Evolutionary conservation across 2,888 invertebrate species (phyloP).

Genomic region (Agonum fuliginosum): DNA sequence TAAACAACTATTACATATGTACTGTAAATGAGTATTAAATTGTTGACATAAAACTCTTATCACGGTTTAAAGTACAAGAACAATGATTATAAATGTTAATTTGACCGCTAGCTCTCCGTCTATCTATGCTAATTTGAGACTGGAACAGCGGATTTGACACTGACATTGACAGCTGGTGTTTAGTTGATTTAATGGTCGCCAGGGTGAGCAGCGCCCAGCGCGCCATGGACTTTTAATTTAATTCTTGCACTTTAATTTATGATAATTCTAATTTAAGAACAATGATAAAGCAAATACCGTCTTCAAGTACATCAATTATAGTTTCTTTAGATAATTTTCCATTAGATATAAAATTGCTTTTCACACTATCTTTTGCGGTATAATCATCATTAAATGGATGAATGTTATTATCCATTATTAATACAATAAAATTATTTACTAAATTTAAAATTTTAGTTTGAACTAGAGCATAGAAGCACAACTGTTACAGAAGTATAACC

Average conservation of each 20-base stretch:
- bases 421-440: background rate
- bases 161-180: background rate
- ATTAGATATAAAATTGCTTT: conserved; percentile 14
- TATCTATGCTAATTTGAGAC: conserved; percentile 28
- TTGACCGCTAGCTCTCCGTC: too few relatives aligned
- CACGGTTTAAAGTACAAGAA: conserved; percentile 44
- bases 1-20: background rate
- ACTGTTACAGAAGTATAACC: background rate
- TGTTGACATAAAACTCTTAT: conserved; percentile 3
- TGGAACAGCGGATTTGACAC: background rate
- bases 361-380: background rate
- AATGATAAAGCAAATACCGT: conserved; percentile 17
- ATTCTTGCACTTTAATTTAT: background rate
- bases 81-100: conserved; percentile 28
- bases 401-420: background rate
- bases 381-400: conserved; percentile 38
- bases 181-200: background rate
- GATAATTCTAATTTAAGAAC: background rate
- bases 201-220: background rate
- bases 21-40: background rate
- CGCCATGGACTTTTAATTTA: background rate
- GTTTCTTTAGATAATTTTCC: conserved; percentile 24
- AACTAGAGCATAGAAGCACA: background rate
- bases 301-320: conserved; percentile 15
- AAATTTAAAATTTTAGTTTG: background rate